Percentiles rank a stretch among this genome's conserved stretches.
Conservation (phyloP, 2,888 invertebrate species). For the Toxonevra muliebris region DNA sequence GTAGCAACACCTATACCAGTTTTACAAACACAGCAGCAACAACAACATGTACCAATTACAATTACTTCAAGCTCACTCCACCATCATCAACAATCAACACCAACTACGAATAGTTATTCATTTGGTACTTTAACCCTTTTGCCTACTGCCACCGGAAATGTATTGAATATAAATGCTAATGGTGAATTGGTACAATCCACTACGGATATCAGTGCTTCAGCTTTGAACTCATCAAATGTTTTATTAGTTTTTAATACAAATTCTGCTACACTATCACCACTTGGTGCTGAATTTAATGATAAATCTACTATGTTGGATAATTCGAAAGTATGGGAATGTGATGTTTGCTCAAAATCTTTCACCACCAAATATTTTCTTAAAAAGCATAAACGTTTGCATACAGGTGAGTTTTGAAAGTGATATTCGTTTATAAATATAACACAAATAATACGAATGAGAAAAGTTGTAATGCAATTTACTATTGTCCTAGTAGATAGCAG, state of each 20-base stretch:
- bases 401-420: slow-evolving; percentile 67
- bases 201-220: slow-evolving; percentile 13
- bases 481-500: too few species aligned
- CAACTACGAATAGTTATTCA: slow-evolving; percentile 5
- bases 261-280: slow-evolving; percentile 3
- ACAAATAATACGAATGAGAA: background rate
- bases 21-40: slow-evolving; percentile 36
- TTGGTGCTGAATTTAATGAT: background rate
- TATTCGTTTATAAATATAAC: background rate
- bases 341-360: slow-evolving; percentile 83
- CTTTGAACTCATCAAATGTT: slow-evolving; percentile 35
- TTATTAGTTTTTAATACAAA: slow-evolving; percentile 37
- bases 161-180: slow-evolving; percentile 33
- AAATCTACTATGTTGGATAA: slow-evolving; percentile 59
- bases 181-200: slow-evolving; percentile 31
- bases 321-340: slow-evolving; percentile 86
- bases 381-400: slow-evolving; percentile 87
- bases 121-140: slow-evolving; percentile 25
- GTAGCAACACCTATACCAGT: slow-evolving; percentile 25
- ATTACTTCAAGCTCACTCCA: slow-evolving; percentile 28
- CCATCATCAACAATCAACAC: background rate
- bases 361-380: slow-evolving; percentile 90
- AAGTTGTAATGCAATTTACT: too few species aligned
- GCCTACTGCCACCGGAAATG: slow-evolving; percentile 14
- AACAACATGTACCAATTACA: slow-evolving; percentile 20